Evolutionary conservation across 2,113 vertebrate species (phyloP).

Genomic region (Pelodiscus sinensis): DNA sequence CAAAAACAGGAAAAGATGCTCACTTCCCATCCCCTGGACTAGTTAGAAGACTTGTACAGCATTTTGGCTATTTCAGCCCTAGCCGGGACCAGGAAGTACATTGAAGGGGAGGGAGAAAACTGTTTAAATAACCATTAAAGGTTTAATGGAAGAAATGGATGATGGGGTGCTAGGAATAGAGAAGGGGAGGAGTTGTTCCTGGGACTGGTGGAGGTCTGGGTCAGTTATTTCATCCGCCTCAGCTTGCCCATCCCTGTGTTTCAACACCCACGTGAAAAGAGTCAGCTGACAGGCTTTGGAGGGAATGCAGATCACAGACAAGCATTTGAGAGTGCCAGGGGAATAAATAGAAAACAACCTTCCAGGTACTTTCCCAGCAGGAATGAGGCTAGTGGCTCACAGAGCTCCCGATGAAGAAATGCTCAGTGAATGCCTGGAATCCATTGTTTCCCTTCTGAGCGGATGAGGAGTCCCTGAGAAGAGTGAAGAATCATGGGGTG

Average conservation of each 20-base stretch:
- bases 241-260: neutral
- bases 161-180: neutral
- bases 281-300: slow-evolving; percentile 49
- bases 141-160: neutral
- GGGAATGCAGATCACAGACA: slow-evolving; percentile 22
- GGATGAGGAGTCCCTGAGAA: slow-evolving; percentile 43
- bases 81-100: neutral
- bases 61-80: neutral
- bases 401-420: slow-evolving; percentile 29
- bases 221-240: neutral
- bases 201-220: neutral
- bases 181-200: neutral
- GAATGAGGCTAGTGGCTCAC: slow-evolving; percentile 40
- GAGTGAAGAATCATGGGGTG: neutral
- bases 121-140: neutral
- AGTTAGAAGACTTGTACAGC: neutral
- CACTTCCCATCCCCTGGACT: neutral
- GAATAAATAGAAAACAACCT: slow-evolving; percentile 4
- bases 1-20: neutral
- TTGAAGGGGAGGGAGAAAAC: neutral
- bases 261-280: slow-evolving; percentile 34
- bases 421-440: slow-evolving; percentile 48
- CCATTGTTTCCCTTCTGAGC: slow-evolving; percentile 14
- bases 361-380: slow-evolving; percentile 58
- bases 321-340: slow-evolving; percentile 37